phyloP scores from a whole-genome alignment of 2,888 invertebrate genomes.

The Nomada flava region DNA sequence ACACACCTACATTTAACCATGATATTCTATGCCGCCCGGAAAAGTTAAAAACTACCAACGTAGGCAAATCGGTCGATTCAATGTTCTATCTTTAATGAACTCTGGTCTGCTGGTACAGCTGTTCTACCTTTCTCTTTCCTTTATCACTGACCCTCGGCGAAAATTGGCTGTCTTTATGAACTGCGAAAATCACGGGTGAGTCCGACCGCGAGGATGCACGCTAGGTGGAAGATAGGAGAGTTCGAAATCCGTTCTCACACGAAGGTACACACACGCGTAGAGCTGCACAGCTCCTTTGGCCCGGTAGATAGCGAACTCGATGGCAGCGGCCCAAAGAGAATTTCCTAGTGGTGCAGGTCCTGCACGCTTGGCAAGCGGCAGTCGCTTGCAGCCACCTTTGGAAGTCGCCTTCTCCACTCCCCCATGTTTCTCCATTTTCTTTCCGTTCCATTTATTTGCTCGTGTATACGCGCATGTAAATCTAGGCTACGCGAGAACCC shows the following conservation, averaged over 20 bases:
- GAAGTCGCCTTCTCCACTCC: slow-evolving; percentile 70
- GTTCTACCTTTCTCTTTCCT: background rate
- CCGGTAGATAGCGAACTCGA: slow-evolving; percentile 63
- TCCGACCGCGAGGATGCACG: slow-evolving; percentile 9
- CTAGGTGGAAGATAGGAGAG: slow-evolving; percentile 24
- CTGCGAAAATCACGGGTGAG: slow-evolving; percentile 29
- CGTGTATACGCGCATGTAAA: slow-evolving; percentile 33
- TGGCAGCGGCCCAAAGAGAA: slow-evolving; percentile 82
- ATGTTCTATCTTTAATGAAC: slow-evolving; percentile 11
- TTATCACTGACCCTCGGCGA: slow-evolving; percentile 31
- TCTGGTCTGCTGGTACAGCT: background rate
- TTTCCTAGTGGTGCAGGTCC: slow-evolving; percentile 78
- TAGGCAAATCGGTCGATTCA: background rate
- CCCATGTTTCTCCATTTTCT: slow-evolving; percentile 32
- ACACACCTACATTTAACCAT: no score
- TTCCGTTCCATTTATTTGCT: slow-evolving; percentile 48
- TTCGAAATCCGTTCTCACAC: slow-evolving; percentile 56
- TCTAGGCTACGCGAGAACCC: slow-evolving; percentile 30
- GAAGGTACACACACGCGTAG: slow-evolving; percentile 20
- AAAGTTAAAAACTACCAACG: background rate
- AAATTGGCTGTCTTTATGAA: slow-evolving; percentile 25
- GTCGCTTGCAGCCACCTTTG: slow-evolving; percentile 80
- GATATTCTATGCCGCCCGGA: background rate
- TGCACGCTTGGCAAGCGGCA: slow-evolving; percentile 65
- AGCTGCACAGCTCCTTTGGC: slow-evolving; percentile 49